Base-by-base conservation (phyloP, 2,797 vertebrate species). In the Melopsittacus undulatus region DNA sequence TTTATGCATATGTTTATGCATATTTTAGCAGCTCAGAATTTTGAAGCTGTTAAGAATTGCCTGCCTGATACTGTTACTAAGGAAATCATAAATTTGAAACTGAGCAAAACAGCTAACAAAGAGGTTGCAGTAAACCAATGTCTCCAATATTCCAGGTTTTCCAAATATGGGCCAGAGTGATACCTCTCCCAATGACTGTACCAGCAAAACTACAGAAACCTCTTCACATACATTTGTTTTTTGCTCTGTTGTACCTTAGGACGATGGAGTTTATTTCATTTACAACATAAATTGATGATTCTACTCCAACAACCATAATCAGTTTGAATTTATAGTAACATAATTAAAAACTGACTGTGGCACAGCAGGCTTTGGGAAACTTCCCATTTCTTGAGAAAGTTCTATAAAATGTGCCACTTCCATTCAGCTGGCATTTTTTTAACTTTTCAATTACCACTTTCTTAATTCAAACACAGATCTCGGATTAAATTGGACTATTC, bases 1-100 rank as follows among this genome's bases (percentile, higher is more conserved):
- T 79, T 36, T 59, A 59, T 59, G 56, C 56, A 36, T 59, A 8
- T 34, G 38, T 20, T 83, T 48, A 62, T 64, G 76, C 76, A 59
- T 89, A 84, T 89, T 91, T 92, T 94, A 95, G 82, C 87, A 92
- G 56, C 72, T 94, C 87, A 80, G 56, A 68, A 83, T 72, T 77
- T 52, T 80, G 82, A 91, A 68, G 38, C 36, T 80, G 51, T 91
- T 87, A 67, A 66, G 49, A 94, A 72, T 21, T 83, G 68, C 42
- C 59, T 91, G 64, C 7, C 42, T 83, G 40, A 67, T 82, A 70
- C 23, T 89, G 59, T 74, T 79, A 46, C 70, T 54, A 51, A 85
- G 63, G 78, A 83, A 91, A 90, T 38, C 29, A 86, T 24, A 80
- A 62, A 61, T 78, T 81, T 75, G 72, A 68, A 88, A 78, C 23